Evolutionary conservation across 2,797 vertebrate genomes (phyloP).

Genomic region (Typhlichthys subterraneus): DNA sequence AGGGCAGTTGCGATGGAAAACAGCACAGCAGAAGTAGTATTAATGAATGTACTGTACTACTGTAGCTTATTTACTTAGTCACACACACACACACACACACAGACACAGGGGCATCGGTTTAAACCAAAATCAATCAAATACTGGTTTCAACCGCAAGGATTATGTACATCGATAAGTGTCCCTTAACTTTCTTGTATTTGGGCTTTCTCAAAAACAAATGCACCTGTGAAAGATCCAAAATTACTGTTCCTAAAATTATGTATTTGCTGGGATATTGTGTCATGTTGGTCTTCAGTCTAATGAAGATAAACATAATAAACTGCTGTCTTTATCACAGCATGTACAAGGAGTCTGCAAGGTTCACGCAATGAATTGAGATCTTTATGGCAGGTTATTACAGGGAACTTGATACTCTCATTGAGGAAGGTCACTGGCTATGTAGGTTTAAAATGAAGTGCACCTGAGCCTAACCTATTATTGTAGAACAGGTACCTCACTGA

Average conservation of each 20-base stretch:
- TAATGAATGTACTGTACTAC: too few relatives aligned
- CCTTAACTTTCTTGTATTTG: too few relatives aligned
- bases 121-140: too few relatives aligned
- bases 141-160: too few relatives aligned
- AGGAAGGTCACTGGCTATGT: conserved; percentile 64
- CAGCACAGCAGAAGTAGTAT: conserved; percentile 3
- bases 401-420: conserved; percentile 65
- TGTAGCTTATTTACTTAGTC: too few relatives aligned
- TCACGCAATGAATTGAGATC: conserved; percentile 62
- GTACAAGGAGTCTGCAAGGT: conserved; percentile 31
- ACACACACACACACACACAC: too few relatives aligned
- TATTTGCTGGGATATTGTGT: too few relatives aligned
- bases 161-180: too few relatives aligned
- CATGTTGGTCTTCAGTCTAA: conserved; percentile 12
- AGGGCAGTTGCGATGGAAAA: conserved; percentile 58
- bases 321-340: conserved; percentile 23
- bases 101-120: too few relatives aligned
- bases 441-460: conserved; percentile 52
- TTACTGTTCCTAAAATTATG: too few relatives aligned
- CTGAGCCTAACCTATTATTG: conserved; percentile 56
- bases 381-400: conserved; percentile 66
- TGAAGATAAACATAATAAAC: conserved; percentile 13
- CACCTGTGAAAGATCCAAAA: too few relatives aligned
- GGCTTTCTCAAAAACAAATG: too few relatives aligned
- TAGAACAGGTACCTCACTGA: conserved; percentile 47